A percentile compares a stretch with the other conserved stretches of the same genome.
Evolutionary conservation across 2,797 vertebrate genomes (phyloP).

Genomic region (Sarcoramphus papa): DNA sequence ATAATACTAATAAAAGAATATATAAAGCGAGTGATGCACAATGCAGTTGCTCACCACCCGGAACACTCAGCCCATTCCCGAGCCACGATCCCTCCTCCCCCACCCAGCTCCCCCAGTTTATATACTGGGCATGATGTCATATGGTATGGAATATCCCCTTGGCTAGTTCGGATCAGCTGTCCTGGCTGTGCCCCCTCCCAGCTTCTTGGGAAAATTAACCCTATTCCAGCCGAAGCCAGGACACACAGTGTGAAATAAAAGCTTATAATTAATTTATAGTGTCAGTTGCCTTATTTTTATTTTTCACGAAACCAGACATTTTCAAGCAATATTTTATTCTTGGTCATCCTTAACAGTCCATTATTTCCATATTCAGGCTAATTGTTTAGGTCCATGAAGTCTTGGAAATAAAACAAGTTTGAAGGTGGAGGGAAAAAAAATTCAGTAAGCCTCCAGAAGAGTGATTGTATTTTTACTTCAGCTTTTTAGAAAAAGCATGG

Average conservation of each 20-base stretch:
- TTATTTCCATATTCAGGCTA: neutral
- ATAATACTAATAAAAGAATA: too few relatives aligned
- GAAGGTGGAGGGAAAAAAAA: neutral
- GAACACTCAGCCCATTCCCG: too few relatives aligned
- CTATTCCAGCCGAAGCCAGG: too few relatives aligned
- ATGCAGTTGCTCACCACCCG: too few relatives aligned
- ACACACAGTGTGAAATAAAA: neutral
- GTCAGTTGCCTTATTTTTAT: neutral
- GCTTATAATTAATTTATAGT: neutral
- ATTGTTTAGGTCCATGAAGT: neutral
- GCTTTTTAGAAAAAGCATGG: neutral
- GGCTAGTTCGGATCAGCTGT: too few relatives aligned
- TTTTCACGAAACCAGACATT: neutral
- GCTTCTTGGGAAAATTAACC: too few relatives aligned
- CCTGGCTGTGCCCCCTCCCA: too few relatives aligned
- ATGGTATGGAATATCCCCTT: too few relatives aligned
- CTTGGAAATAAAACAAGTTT: neutral
- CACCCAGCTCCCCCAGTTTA: too few relatives aligned
- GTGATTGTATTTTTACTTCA: neutral
- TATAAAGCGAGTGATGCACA: too few relatives aligned
- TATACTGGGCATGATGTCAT: too few relatives aligned
- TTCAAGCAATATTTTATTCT: neutral
- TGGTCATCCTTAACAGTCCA: neutral
- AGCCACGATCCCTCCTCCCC: too few relatives aligned
- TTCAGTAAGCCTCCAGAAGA: neutral